Evolutionary conservation across 23 tunicate species (phyloP).

Genomic region (Phallusia fumigata): DNA sequence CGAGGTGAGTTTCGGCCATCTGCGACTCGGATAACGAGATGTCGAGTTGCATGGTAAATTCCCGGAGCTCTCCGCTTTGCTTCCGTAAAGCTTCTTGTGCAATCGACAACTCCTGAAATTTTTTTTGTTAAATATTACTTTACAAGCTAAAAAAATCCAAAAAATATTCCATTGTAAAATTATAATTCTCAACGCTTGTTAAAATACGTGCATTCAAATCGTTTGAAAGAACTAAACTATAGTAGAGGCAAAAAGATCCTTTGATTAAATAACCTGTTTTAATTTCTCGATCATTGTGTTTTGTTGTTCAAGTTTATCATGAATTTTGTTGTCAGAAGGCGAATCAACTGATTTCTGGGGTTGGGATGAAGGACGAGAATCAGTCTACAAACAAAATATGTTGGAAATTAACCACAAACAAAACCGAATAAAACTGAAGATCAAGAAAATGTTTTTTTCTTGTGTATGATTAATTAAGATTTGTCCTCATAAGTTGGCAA

Average conservation of each 20-base stretch:
- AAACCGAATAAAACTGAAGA: too few species aligned
- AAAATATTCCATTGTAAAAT: too few species aligned
- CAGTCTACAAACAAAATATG: neutral
- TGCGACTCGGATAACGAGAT: constrained; percentile 51
- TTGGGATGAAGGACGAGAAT: neutral
- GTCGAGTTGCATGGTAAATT: constrained; percentile 62
- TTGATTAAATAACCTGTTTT: constrained; percentile 14
- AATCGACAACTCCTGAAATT: constrained; percentile 29
- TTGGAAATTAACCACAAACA: too few species aligned
- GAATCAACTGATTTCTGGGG: neutral
- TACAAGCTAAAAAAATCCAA: too few species aligned
- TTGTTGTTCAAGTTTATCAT: constrained; percentile 10
- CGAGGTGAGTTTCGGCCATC: constrained; percentile 46
- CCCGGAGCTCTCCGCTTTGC: constrained; percentile 52
- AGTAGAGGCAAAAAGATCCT: too few species aligned
- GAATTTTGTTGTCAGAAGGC: neutral
- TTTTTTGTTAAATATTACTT: neutral
- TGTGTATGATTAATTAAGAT: too few species aligned
- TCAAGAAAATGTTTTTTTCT: too few species aligned
- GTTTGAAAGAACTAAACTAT: too few species aligned
- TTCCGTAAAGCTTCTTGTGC: constrained; percentile 46
- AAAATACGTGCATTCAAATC: too few species aligned
- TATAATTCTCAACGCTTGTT: too few species aligned
- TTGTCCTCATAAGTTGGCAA: too few species aligned
- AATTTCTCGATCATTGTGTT: constrained; percentile 11